A percentile compares a stretch with the other conserved stretches of the same genome.
Conservation (phyloP, 2,113 vertebrate genomes). For the Scolopax mira region DNA sequence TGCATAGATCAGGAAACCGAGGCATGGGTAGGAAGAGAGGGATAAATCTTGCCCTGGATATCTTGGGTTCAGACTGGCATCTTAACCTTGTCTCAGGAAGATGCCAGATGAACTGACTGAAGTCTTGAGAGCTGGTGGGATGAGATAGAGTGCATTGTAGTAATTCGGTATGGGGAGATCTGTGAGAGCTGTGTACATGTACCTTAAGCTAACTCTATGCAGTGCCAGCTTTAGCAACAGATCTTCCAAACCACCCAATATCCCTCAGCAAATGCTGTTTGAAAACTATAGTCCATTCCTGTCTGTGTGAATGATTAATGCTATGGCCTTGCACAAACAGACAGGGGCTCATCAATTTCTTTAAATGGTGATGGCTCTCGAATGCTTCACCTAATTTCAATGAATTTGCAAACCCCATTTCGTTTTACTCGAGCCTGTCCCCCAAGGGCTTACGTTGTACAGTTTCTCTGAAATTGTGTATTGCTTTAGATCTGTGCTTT, state of each 20-base stretch:
- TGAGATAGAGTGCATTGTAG: background rate
- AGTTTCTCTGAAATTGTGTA: conserved; percentile 1
- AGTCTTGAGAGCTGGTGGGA: background rate
- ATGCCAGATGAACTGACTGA: background rate
- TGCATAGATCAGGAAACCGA: background rate
- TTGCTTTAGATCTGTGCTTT: conserved; percentile 11
- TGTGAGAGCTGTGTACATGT: background rate
- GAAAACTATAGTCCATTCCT: background rate
- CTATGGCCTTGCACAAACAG: background rate
- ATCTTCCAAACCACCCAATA: background rate
- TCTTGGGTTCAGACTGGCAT: background rate
- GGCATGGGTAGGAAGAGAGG: background rate
- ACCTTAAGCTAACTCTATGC: background rate
- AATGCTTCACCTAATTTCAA: conserved; percentile 49
- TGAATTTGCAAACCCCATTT: conserved; percentile 51
- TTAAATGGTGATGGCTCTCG: background rate
- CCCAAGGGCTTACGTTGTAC: background rate
- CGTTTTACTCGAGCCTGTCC: background rate
- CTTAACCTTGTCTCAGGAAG: background rate
- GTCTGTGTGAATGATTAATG: conserved; percentile 27
- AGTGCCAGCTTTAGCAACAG: background rate
- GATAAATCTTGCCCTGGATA: background rate
- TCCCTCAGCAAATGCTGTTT: background rate
- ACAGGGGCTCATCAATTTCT: conserved; percentile 22
- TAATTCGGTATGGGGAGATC: accelerated